phyloP scores from a whole-genome alignment of 2,888 invertebrate genomes.

The Euzophera pinguis region DNA sequence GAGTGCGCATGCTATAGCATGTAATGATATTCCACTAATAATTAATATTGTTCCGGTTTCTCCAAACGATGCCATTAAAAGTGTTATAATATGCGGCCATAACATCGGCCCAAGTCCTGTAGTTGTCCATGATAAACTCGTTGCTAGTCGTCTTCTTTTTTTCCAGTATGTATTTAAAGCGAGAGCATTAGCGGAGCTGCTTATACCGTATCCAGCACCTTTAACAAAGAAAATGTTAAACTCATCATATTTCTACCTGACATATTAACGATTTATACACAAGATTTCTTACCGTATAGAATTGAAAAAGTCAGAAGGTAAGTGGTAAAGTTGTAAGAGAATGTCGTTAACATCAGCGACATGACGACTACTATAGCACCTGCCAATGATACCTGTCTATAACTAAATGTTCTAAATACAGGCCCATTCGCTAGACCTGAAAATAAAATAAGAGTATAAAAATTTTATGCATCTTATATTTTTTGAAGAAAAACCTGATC shows the following conservation, averaged over 20 bases:
- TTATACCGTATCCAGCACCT: slow-evolving; percentile 84
- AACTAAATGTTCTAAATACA: slow-evolving; percentile 83
- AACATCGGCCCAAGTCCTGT: slow-evolving; percentile 86
- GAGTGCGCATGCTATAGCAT: slow-evolving; percentile 83
- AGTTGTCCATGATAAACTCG: slow-evolving; percentile 85
- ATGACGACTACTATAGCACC: slow-evolving; percentile 81
- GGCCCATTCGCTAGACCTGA: slow-evolving; percentile 86
- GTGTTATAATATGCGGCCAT: slow-evolving; percentile 86
- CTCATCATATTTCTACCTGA: not conserved
- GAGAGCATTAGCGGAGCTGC: slow-evolving; percentile 84
- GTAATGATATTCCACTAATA: slow-evolving; percentile 83
- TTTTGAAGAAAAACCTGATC: no score
- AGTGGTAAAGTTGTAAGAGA: slow-evolving; percentile 81
- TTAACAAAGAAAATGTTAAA: no score
- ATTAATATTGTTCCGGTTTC: slow-evolving; percentile 84
- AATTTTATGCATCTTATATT: not conserved
- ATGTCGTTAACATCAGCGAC: slow-evolving; percentile 81
- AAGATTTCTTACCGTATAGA: slow-evolving; percentile 80
- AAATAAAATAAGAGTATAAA: slow-evolving; percentile 29
- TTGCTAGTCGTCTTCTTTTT: slow-evolving; percentile 83
- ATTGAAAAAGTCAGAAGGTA: slow-evolving; percentile 83
- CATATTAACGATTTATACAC: not conserved
- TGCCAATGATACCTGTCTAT: slow-evolving; percentile 83
- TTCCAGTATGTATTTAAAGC: slow-evolving; percentile 88
- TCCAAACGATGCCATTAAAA: slow-evolving; percentile 79